A percentile compares a stretch with the other conserved stretches of the same genome.
phyloP scores from a whole-genome alignment of 2,797 vertebrate species.

The Pseudochromis fuscus region DNA sequence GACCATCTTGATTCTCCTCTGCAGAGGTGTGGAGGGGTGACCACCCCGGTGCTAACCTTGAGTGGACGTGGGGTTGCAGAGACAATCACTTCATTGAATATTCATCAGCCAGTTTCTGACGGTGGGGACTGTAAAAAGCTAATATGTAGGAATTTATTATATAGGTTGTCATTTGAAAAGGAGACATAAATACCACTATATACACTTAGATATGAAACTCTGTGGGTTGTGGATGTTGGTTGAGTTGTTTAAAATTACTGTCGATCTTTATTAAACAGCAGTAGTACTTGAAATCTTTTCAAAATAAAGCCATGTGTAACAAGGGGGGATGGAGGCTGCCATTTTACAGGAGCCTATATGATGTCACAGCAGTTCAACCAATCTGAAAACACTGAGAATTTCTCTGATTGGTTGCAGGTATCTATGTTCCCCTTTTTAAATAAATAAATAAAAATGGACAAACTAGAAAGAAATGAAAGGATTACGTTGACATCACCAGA shows the following conservation, averaged over 20 bases:
- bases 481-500: background rate
- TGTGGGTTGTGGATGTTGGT: background rate
- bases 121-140: background rate
- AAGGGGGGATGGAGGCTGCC: too few relatives aligned
- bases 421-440: too few relatives aligned
- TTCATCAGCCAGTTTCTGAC: slow-evolving; percentile 6
- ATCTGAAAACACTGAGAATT: too few relatives aligned
- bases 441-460: too few relatives aligned
- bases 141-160: too few relatives aligned
- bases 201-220: background rate
- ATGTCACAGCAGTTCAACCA: too few relatives aligned
- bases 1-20: slow-evolving; percentile 21
- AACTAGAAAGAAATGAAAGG: background rate
- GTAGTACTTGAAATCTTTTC: too few relatives aligned
- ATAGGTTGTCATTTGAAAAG: too few relatives aligned
- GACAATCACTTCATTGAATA: background rate
- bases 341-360: too few relatives aligned
- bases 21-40: slow-evolving; percentile 37
- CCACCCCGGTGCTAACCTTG: slow-evolving; percentile 15
- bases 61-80: slow-evolving; percentile 17
- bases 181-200: too few relatives aligned
- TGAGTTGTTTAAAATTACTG: background rate
- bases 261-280: background rate
- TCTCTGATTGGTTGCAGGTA: too few relatives aligned
- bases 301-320: too few relatives aligned